Conservation (phyloP, 2,113 vertebrate species). For the Pterocles burchelli region DNA sequence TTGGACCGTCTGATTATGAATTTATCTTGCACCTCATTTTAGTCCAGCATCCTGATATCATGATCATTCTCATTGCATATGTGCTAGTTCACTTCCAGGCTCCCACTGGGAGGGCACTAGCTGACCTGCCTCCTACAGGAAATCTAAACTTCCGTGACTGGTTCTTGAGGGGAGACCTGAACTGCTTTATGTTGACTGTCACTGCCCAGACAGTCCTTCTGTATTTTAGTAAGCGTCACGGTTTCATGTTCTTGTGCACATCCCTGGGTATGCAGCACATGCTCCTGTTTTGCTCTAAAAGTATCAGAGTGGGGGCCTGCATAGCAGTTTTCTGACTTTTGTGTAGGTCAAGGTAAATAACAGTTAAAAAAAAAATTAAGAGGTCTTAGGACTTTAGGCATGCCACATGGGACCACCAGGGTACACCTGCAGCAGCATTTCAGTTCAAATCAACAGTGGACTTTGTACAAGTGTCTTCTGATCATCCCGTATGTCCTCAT, state of each 20-base stretch:
- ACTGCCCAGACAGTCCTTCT: not conserved
- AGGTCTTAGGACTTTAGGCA: not conserved
- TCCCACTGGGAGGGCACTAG: not conserved
- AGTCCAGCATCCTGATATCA: accelerated
- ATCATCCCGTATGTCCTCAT: not conserved
- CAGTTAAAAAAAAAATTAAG: no score
- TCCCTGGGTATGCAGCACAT: accelerated
- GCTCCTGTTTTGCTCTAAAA: not conserved
- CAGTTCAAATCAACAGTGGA: not conserved
- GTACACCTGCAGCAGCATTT: not conserved
- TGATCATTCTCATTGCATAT: not conserved
- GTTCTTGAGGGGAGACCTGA: not conserved
- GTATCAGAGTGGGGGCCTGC: not conserved
- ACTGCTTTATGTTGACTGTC: not conserved
- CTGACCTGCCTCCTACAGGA: not conserved
- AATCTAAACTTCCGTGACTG: not conserved
- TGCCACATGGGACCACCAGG: not conserved
- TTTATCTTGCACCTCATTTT: not conserved
- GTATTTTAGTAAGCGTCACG: not conserved
- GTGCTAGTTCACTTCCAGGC: not conserved
- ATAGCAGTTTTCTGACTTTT: not conserved
- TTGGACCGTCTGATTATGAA: not conserved
- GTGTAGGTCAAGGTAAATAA: not conserved
- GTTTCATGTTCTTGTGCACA: not conserved
- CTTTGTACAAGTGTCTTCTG: not conserved